Percentiles rank a stretch among this genome's conserved stretches.
Conservation (phyloP, 2,888 invertebrate species). For the Tachystola acroxantha region DNA sequence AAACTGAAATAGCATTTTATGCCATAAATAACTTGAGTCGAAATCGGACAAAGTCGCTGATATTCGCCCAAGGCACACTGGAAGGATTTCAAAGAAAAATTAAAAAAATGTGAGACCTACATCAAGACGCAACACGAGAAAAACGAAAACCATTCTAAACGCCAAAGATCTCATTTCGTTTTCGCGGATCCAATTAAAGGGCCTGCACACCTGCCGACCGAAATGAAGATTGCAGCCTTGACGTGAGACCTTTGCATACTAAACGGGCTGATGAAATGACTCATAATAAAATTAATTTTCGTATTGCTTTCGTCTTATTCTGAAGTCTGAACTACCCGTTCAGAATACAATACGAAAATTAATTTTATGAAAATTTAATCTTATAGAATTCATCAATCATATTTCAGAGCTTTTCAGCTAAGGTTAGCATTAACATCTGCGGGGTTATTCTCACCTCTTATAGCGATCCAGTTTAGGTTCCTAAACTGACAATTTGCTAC, state of each 20-base stretch:
- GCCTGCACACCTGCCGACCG: conserved; percentile 19
- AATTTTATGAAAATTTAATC: too few relatives aligned
- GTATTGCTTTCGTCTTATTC: too few relatives aligned
- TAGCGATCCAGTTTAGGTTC: too few relatives aligned
- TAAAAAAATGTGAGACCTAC: conserved; percentile 11
- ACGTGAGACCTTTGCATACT: conserved; percentile 5
- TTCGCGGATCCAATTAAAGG: conserved; percentile 23
- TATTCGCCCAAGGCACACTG: conserved; percentile 13
- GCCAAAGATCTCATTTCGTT: conserved; percentile 22
- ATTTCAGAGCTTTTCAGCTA: too few relatives aligned
- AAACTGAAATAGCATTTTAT: background rate
- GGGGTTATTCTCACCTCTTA: too few relatives aligned
- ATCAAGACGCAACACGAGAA: conserved; percentile 14
- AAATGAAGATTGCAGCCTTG: conserved; percentile 12
- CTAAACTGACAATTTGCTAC: too few relatives aligned
- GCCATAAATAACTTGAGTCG: conserved; percentile 6
- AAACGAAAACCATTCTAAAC: conserved; percentile 15
- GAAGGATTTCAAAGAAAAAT: conserved; percentile 10
- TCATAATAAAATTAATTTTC: too few relatives aligned
- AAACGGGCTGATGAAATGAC: conserved; percentile 2
- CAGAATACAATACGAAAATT: too few relatives aligned
- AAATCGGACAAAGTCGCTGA: conserved; percentile 11
- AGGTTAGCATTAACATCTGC: too few relatives aligned
- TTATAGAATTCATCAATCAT: too few relatives aligned
- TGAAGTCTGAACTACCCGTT: too few relatives aligned